Base-by-base conservation (phyloP, 1,140 invertebrate genomes). In the Drusus annulatus region DNA sequence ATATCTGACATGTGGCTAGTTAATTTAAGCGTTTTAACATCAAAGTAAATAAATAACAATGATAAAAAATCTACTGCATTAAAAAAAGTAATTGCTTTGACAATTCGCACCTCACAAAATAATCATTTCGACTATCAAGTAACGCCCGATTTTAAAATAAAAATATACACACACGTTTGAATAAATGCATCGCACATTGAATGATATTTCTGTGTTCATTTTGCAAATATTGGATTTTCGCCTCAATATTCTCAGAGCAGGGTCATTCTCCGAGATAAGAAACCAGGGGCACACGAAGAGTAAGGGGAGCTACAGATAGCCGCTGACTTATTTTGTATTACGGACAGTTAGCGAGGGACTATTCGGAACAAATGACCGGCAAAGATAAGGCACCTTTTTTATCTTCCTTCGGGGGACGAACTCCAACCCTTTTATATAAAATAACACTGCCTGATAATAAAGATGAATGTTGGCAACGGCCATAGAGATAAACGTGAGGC, bases 301-400 rank as follows among this genome's bases (percentile, higher is more conserved):
- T 13, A 51, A 71, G 31, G 68, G 68, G 51, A 21, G 65, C 17
- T 51, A 45, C 31, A 71, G 68, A 71, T 77, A 78, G 25, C 78
- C 63, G 21, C 63, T 23, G 78, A 31, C 73, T 80, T 79, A 81
- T 78, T 80, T 50, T 63, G 79, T 75, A 78, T 73, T 79, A 83
- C 73, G 71, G 56, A 78, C 80, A 80, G 80, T 83, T 83, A 81
- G 82, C 65, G 80, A 77, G 79, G 56, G 78, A 62, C 73, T 65
- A 74, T 81, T 81, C 74, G 19, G 75, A 80, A 76, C 80, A 83
- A 83, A 83, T 83, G 80, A 83, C 82, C 82, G 82, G 45, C 62
- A 81, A 80, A 83, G 82, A 83, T 83, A 83, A 83, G 82, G 69
- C 80, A 76, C 82, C 79, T 83, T 83, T 81, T 75, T 81, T 81